A percentile compares a stretch with the other conserved stretches of the same genome.
phyloP scores from a whole-genome alignment of 1,140 invertebrate genomes.

The Drosophila sturtevanti region DNA sequence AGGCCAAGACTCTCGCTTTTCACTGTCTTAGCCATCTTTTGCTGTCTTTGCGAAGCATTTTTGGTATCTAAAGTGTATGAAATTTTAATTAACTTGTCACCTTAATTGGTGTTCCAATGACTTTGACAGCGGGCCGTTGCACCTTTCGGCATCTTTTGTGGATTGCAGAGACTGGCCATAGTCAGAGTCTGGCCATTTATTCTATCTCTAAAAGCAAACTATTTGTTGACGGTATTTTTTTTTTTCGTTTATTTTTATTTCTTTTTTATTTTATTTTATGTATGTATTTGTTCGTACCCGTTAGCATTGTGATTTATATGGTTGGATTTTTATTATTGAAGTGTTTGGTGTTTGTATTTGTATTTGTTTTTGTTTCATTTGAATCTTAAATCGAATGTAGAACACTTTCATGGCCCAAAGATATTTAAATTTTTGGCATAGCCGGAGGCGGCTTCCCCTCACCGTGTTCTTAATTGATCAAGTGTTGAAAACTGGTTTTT shows the following conservation, averaged over 20 bases:
- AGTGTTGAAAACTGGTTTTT: constrained; percentile 30
- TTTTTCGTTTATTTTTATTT: neutral
- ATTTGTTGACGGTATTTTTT: too few species aligned
- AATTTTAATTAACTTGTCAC: constrained; percentile 59
- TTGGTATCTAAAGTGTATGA: constrained; percentile 24
- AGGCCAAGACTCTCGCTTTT: constrained; percentile 69
- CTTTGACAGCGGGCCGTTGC: constrained; percentile 13
- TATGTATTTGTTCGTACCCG: neutral
- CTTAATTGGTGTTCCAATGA: constrained; percentile 41
- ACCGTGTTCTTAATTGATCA: neutral
- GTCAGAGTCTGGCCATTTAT: too few species aligned
- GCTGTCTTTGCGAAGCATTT: neutral
- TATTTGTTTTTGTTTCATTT: neutral
- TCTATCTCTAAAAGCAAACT: too few species aligned
- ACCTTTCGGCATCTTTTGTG: constrained; percentile 34
- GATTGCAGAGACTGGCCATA: neutral
- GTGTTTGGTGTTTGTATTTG: too few species aligned
- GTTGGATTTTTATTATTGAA: neutral
- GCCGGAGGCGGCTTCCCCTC: neutral
- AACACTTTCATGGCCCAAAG: constrained; percentile 56
- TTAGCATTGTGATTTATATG: constrained; percentile 5
- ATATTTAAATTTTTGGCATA: constrained; percentile 12
- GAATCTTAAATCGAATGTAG: constrained; percentile 7
- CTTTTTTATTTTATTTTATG: neutral
- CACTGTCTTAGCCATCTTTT: neutral